These are phyloP conservation scores for Ormyrus pomaceus DNA, from an alignment of 2,888 invertebrate species.

Conservation along the genomic window DNA sequence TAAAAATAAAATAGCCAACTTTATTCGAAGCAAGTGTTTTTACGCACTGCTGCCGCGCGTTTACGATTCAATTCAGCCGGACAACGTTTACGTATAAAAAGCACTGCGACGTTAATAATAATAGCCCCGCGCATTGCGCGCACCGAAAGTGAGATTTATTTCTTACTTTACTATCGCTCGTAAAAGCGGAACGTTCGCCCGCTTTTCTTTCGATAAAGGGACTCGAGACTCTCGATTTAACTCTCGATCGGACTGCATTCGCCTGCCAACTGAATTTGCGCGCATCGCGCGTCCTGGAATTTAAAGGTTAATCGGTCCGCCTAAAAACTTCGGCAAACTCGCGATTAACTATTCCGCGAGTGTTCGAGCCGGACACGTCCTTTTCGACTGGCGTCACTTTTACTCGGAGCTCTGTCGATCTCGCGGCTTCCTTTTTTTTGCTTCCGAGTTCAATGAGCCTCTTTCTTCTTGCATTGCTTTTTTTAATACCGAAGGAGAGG, in stretches of 20 bases:
- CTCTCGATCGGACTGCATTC: conserved; percentile 1
- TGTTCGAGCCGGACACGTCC: not conserved
- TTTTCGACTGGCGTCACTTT: too few species aligned
- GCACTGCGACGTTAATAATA: not conserved
- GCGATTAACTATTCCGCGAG: conserved; percentile 11
- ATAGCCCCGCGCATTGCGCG: not conserved
- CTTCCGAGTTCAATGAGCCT: not conserved
- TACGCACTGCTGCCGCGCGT: not conserved
- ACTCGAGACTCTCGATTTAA: too few species aligned
- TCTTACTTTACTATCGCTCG: not conserved
- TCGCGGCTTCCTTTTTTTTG: not conserved
- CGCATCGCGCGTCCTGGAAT: conserved; percentile 9
- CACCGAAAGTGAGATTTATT: not conserved
- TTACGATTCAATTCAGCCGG: not conserved
- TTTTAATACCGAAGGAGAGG: too few species aligned
- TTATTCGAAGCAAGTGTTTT: not conserved
- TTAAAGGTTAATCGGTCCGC: conserved; percentile 17
- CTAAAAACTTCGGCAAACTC: conserved; percentile 3
- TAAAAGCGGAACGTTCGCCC: not conserved
- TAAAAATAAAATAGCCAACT: not conserved
- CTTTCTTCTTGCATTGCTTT: conserved; percentile 2
- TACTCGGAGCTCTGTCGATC: too few species aligned
- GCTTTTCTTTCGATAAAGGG: not conserved
- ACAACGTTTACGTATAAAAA: not conserved
- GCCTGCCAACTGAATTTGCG: conserved; percentile 3